phyloP scores from a whole-genome alignment of 1,140 invertebrate genomes.

The Cyclargus thomasi region DNA sequence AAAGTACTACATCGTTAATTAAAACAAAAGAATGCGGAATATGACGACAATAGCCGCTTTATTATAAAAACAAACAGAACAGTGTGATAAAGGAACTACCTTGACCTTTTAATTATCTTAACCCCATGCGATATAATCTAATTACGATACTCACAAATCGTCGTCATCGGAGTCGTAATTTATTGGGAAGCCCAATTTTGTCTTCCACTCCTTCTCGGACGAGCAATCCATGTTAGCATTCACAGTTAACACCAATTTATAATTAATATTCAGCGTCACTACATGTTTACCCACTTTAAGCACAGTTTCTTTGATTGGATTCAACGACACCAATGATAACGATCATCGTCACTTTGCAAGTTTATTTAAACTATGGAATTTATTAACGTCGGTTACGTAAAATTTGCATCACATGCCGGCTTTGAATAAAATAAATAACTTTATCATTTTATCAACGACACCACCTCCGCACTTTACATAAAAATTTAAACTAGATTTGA shows the following conservation, averaged over 20 bases:
- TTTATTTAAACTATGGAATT: background rate
- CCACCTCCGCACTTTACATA: background rate
- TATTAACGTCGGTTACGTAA: conserved; percentile 7
- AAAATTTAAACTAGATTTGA: background rate
- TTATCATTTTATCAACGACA: background rate
- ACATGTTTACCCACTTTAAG: conserved; percentile 21
- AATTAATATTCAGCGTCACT: conserved; percentile 26
- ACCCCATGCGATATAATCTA: conserved; percentile 21
- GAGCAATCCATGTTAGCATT: conserved; percentile 40
- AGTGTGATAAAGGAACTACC: conserved; percentile 16
- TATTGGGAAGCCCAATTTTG: conserved; percentile 51
- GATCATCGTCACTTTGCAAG: background rate
- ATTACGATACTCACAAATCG: conserved; percentile 50
- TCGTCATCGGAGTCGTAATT: conserved; percentile 58
- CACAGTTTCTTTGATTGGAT: background rate
- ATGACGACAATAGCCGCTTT: background rate
- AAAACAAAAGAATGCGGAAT: background rate
- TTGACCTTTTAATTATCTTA: conserved; percentile 26
- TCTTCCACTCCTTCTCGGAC: conserved; percentile 53
- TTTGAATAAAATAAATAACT: conserved; percentile 12
- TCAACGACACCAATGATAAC: background rate
- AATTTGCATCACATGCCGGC: conserved; percentile 27
- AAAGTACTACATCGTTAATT: too few relatives aligned
- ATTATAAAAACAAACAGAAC: conserved; percentile 1
- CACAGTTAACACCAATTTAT: conserved; percentile 26